Percentiles rank a stretch among this genome's conserved stretches.
These are phyloP conservation scores for Catharus ustulatus DNA, from an alignment of 2,797 vertebrate genomes.

Conservation along the genomic window DNA sequence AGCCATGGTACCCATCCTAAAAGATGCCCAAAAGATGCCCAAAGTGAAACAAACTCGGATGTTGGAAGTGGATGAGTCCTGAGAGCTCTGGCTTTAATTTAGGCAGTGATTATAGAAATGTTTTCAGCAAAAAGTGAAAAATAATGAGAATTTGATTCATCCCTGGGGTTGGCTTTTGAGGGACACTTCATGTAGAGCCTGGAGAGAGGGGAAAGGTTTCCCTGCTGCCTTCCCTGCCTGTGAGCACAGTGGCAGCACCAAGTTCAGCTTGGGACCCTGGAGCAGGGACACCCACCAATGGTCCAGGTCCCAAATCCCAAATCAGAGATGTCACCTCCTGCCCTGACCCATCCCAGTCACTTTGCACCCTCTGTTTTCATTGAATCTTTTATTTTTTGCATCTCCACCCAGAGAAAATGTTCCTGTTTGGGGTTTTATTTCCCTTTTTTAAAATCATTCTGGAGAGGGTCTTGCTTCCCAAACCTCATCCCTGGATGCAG, in stretches of 20 bases:
- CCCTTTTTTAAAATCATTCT: accelerated
- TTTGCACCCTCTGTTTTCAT: neutral
- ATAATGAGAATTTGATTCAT: accelerated
- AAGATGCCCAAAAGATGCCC: neutral
- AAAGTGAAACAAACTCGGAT: neutral
- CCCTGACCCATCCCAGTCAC: neutral
- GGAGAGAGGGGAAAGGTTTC: neutral
- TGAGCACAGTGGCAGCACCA: neutral
- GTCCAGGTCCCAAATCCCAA: neutral
- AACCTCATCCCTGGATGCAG: neutral
- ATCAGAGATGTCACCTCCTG: neutral
- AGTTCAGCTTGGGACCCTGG: neutral
- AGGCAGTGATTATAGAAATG: accelerated
- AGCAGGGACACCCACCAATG: neutral
- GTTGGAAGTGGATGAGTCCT: neutral
- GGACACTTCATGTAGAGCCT: accelerated
- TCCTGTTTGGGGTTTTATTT: neutral
- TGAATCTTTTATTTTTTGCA: neutral
- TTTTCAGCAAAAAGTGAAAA: neutral
- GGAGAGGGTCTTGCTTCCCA: neutral
- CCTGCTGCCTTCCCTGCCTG: neutral
- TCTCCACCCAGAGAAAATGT: neutral
- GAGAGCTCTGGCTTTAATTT: neutral
- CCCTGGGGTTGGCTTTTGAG: neutral
- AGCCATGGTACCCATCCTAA: neutral